phyloP scores from a whole-genome alignment of 2,797 vertebrate genomes.

The Alectoris magna region DNA sequence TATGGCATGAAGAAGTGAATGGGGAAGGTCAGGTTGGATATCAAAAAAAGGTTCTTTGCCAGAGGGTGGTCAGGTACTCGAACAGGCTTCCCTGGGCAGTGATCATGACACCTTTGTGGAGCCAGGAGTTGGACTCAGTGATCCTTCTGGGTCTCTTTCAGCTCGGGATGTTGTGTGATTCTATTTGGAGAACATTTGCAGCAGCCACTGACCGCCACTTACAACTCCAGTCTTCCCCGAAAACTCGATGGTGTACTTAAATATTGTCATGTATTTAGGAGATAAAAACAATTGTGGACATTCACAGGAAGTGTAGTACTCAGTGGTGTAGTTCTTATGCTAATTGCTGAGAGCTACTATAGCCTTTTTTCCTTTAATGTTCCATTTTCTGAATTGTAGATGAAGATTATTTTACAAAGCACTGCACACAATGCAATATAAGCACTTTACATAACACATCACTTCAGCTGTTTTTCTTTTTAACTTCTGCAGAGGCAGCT shows the following conservation, averaged over 20 bases:
- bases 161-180: too few species aligned
- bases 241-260: not conserved
- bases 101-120: too few species aligned
- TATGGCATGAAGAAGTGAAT: too few species aligned
- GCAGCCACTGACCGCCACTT: not conserved
- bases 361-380: not conserved
- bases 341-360: not conserved
- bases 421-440: not conserved
- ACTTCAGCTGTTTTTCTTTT: constrained; percentile 44
- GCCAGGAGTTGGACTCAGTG: too few species aligned
- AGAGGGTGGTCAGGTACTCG: too few species aligned
- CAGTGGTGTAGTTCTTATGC: not conserved
- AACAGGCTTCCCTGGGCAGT: too few species aligned
- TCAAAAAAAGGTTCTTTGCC: too few species aligned
- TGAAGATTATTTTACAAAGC: constrained; percentile 28
- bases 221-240: not conserved
- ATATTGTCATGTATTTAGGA: not conserved
- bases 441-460: constrained; percentile 39
- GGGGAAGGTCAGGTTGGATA: too few species aligned
- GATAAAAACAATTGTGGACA: not conserved
- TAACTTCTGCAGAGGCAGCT: constrained; percentile 23
- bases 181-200: not conserved
- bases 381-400: constrained; percentile 18
- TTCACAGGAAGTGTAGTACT: not conserved
- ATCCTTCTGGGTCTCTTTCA: too few species aligned